Percentiles rank a stretch among this genome's conserved stretches.
Evolutionary conservation across 2,797 vertebrate genomes (phyloP).

Genomic region (Platalea minor): DNA sequence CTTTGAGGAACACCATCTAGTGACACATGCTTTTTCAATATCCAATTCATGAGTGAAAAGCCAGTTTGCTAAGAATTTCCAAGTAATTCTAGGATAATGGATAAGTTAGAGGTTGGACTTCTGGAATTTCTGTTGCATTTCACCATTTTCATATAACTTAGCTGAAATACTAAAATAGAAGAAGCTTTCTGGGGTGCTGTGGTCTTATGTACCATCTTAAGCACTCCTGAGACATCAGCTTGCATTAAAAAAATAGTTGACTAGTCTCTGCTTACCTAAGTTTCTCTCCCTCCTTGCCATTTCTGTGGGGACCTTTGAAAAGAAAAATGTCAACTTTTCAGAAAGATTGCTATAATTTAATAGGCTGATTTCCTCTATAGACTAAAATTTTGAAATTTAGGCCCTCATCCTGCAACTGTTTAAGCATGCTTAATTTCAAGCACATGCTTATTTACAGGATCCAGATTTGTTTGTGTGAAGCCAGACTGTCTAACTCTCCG

Average conservation of each 20-base stretch:
- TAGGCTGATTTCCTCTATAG: not conserved
- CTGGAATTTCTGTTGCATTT: not conserved
- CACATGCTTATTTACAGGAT: conserved; percentile 49
- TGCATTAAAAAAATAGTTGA: not conserved
- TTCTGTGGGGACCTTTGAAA: not conserved
- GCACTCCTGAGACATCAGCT: not conserved
- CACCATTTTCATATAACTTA: not conserved
- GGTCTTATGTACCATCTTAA: not conserved
- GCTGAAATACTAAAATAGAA: not conserved
- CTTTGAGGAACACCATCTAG: not conserved
- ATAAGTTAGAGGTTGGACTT: not conserved
- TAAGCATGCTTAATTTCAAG: conserved; percentile 20
- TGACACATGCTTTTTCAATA: not conserved
- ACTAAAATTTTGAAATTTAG: not conserved
- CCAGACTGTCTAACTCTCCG: conserved; percentile 29
- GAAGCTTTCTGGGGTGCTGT: not conserved
- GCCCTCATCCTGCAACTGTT: conserved; percentile 1
- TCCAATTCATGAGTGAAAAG: not conserved
- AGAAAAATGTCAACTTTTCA: not conserved
- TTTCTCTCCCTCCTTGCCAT: not conserved
- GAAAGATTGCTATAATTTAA: not conserved
- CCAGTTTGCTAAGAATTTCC: not conserved
- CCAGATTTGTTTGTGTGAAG: conserved; percentile 62
- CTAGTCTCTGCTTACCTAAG: not conserved
- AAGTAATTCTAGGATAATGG: not conserved